Evolutionary conservation across 2,797 vertebrate genomes (phyloP).

Genomic region (Decapterus maruadsi): DNA sequence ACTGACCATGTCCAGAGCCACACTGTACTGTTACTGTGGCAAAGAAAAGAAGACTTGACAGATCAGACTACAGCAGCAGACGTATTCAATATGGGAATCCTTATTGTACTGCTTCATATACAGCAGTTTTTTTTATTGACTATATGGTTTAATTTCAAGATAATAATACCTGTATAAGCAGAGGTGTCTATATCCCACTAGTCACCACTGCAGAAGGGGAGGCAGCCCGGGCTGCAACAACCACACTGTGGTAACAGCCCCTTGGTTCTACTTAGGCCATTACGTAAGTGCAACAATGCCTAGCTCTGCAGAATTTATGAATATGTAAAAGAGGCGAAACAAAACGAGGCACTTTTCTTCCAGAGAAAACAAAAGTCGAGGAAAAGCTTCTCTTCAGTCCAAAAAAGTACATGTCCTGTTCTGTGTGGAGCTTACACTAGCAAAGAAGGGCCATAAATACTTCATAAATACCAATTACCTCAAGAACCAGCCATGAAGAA

Average conservation of each 20-base stretch:
- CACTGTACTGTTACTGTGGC: neutral
- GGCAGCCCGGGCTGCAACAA: constrained; percentile 54
- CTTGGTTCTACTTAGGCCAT: constrained; percentile 36
- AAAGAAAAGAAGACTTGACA: neutral
- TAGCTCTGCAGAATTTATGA: constrained; percentile 58
- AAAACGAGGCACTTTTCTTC: constrained; percentile 29
- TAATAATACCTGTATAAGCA: constrained; percentile 55
- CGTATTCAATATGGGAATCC: neutral
- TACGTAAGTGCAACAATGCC: constrained; percentile 62
- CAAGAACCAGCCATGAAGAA: constrained; percentile 68
- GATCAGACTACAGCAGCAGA: neutral
- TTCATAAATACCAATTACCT: constrained; percentile 83
- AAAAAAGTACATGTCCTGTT: constrained; percentile 33
- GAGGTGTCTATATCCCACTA: constrained; percentile 39
- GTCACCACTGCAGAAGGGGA: constrained; percentile 52
- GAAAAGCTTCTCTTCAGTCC: neutral
- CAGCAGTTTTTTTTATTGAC: constrained; percentile 42
- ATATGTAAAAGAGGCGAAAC: constrained; percentile 53
- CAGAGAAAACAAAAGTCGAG: neutral
- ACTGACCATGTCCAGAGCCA: neutral
- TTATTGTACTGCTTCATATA: constrained; percentile 14
- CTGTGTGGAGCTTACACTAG: constrained; percentile 63
- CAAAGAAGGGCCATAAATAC: constrained; percentile 80
- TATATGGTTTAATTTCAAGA: constrained; percentile 57
- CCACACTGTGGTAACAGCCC: constrained; percentile 35